phyloP scores from a whole-genome alignment of 2,888 invertebrate genomes.

The Tethea ocularis region DNA sequence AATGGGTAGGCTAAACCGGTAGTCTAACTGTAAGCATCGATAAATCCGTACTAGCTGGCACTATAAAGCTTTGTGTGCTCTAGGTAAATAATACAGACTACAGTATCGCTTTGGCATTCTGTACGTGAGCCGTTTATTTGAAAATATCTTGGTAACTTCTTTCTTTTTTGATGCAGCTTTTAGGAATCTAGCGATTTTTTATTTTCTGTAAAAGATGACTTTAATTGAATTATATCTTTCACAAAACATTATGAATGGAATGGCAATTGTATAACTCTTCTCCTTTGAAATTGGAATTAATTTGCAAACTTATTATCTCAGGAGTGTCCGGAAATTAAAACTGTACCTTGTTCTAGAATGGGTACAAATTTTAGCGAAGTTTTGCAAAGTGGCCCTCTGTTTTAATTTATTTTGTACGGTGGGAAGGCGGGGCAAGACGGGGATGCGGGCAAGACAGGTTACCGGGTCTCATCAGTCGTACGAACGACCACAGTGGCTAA shows the following conservation, averaged over 20 bases:
- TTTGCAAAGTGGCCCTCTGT: background rate
- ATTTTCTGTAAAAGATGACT: background rate
- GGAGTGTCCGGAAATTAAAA: constrained; percentile 3
- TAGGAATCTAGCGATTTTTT: background rate
- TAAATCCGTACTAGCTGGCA: constrained; percentile 24
- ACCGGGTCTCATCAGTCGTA: no score
- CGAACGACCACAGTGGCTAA: no score
- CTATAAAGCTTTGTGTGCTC: background rate
- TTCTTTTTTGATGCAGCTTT: background rate
- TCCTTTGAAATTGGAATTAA: background rate
- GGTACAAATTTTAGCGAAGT: background rate
- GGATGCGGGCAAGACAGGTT: no score
- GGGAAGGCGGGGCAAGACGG: no score
- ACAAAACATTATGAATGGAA: background rate
- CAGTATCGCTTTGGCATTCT: background rate
- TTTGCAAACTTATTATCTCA: background rate
- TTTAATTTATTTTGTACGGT: constrained; percentile 1
- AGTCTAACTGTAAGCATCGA: constrained; percentile 36
- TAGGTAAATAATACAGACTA: background rate
- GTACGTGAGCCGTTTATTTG: background rate
- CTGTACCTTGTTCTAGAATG: background rate
- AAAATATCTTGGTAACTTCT: background rate
- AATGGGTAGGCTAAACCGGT: constrained; percentile 27
- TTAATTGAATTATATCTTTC: background rate
- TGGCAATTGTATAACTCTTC: background rate